Conservation (phyloP, 2,888 invertebrate genomes). For the Morpho achilles region DNA sequence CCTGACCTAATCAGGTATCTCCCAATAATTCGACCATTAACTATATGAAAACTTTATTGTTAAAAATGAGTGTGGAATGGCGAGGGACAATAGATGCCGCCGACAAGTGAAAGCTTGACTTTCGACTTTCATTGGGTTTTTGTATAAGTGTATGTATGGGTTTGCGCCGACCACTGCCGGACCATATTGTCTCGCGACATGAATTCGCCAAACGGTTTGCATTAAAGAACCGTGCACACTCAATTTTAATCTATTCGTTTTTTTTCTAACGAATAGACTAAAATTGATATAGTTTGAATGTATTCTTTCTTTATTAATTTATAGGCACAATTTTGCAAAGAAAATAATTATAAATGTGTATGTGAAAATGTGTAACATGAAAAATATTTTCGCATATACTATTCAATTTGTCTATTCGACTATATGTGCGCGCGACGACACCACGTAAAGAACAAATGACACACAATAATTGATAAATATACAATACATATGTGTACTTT, state of each 20-base stretch:
- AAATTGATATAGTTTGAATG: neutral
- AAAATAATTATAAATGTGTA: too few relatives aligned
- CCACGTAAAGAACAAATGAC: too few relatives aligned
- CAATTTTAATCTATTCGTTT: too few relatives aligned
- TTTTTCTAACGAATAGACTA: too few relatives aligned
- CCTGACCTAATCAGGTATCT: constrained; percentile 38
- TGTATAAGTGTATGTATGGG: constrained; percentile 69
- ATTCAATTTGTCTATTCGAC: neutral
- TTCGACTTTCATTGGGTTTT: constrained; percentile 78
- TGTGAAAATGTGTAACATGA: too few relatives aligned
- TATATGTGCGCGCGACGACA: too few relatives aligned
- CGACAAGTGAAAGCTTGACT: constrained; percentile 76
- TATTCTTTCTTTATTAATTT: neutral
- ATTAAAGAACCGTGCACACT: constrained; percentile 21
- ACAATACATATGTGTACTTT: too few relatives aligned
- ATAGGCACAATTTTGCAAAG: neutral
- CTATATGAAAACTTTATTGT: constrained; percentile 43
- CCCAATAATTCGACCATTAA: constrained; percentile 44
- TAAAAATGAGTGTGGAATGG: constrained; percentile 46
- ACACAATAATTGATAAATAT: too few relatives aligned
- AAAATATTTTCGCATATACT: too few relatives aligned
- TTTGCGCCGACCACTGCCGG: constrained; percentile 53
- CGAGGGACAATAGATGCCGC: constrained; percentile 56
- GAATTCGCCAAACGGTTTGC: constrained; percentile 35
- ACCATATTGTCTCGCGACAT: constrained; percentile 73